Evolutionary conservation across 2,888 invertebrate species (phyloP).

Genomic region (Dryocosmus kuriphilus): DNA sequence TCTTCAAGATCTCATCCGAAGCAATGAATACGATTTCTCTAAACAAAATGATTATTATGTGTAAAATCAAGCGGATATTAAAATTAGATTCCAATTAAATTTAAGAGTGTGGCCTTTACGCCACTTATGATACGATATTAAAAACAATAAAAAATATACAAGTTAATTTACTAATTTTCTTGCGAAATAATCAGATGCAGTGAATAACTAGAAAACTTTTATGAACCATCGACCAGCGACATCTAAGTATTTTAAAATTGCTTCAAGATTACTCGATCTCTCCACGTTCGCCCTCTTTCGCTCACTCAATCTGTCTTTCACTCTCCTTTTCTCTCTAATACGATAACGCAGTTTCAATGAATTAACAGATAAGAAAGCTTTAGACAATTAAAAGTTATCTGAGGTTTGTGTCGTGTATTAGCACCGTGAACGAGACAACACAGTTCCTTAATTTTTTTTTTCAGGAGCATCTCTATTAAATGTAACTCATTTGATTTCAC

Average conservation of each 20-base stretch:
- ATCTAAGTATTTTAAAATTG: constrained; percentile 10
- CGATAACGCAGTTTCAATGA: neutral
- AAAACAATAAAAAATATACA: neutral
- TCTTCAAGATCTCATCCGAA: too few species aligned
- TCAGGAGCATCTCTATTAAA: neutral
- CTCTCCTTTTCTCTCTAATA: neutral
- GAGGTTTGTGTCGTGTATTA: neutral
- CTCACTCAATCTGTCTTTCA: neutral
- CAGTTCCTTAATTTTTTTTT: neutral
- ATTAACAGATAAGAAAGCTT: neutral
- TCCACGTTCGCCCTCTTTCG: neutral
- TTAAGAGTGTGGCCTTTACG: too few species aligned
- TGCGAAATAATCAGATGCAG: neutral
- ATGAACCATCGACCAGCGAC: constrained; percentile 46
- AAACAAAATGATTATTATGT: too few species aligned
- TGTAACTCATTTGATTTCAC: neutral
- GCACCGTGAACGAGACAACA: neutral
- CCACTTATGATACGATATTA: neutral
- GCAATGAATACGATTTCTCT: neutral
- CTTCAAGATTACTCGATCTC: neutral
- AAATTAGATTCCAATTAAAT: neutral
- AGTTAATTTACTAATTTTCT: neutral
- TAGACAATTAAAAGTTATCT: neutral
- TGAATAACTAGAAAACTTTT: neutral
- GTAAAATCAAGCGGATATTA: neutral